These are phyloP conservation scores for Lophius piscatorius DNA, from an alignment of 2,113 vertebrate species.

Conservation along the genomic window DNA sequence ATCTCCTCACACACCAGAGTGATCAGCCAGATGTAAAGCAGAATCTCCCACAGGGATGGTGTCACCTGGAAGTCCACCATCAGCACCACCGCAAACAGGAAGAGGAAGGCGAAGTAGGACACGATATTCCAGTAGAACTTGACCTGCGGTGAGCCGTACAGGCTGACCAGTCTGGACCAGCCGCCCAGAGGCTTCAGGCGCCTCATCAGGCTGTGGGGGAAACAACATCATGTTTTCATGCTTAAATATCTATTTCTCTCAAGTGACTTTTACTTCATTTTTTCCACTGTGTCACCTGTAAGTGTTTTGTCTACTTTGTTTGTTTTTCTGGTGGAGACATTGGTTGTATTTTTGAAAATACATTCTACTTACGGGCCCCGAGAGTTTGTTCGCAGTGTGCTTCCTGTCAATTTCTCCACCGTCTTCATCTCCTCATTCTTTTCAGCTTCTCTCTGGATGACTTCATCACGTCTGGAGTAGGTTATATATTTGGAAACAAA, in stretches of 20 bases:
- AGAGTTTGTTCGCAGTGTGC: slow-evolving; percentile 12
- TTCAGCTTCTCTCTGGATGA: slow-evolving; percentile 65
- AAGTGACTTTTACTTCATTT: no score
- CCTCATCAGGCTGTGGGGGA: slow-evolving; percentile 16
- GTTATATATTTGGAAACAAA: not conserved
- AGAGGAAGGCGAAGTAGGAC: slow-evolving; percentile 93
- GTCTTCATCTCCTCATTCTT: slow-evolving; percentile 60
- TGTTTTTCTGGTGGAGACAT: no score
- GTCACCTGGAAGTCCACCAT: slow-evolving; percentile 91
- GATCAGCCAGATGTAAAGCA: slow-evolving; percentile 92
- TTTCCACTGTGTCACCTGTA: not conserved
- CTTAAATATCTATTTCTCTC: no score
- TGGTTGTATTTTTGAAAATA: no score
- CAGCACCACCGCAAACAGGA: slow-evolving; percentile 90
- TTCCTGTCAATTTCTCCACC: slow-evolving; percentile 53
- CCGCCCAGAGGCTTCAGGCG: slow-evolving; percentile 57
- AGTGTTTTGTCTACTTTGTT: no score
- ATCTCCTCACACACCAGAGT: slow-evolving; percentile 91
- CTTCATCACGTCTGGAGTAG: slow-evolving; percentile 72
- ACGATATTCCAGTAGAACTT: slow-evolving; percentile 92
- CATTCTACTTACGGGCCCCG: slow-evolving; percentile 48
- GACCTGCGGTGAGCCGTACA: slow-evolving; percentile 86
- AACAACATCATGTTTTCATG: not conserved
- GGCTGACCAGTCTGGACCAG: slow-evolving; percentile 71
- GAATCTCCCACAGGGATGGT: slow-evolving; percentile 83